Evolutionary conservation across 2,888 invertebrate genomes (phyloP).

Genomic region (Drosophila affinis): DNA sequence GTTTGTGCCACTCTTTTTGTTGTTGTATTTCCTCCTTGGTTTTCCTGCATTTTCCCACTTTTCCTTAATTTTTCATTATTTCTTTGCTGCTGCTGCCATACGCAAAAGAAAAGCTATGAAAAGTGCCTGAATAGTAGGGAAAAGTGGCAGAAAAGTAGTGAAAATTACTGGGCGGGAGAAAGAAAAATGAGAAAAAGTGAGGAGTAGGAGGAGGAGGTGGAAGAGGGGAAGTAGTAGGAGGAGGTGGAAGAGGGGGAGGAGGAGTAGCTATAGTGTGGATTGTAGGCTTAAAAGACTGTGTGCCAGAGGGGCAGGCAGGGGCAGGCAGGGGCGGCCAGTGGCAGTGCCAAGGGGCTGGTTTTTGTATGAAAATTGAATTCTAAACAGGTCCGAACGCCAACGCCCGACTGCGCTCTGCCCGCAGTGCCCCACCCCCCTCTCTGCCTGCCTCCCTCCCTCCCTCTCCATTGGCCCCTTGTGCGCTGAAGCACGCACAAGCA

Average conservation of each 20-base stretch:
- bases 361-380: conserved; percentile 79
- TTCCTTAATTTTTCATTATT: conserved; percentile 65
- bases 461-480: conserved; percentile 59
- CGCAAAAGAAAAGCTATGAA: neutral
- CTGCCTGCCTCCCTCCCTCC: conserved; percentile 19
- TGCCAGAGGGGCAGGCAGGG: no score
- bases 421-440: conserved; percentile 19
- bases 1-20: neutral
- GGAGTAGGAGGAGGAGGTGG: no score
- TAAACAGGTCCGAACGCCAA: conserved; percentile 73
- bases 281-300: neutral
- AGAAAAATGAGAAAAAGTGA: neutral
- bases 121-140: neutral
- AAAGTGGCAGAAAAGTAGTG: neutral
- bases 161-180: neutral
- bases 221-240: no score
- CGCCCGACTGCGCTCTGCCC: conserved; percentile 43
- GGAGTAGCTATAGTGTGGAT: conserved; percentile 8
- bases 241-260: no score
- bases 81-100: conserved; percentile 13
- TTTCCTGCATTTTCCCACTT: neutral
- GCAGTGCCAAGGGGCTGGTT: conserved; percentile 50
- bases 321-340: conserved; percentile 15
- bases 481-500: conserved; percentile 76
- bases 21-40: conserved; percentile 1